Evolutionary conservation across 2,888 invertebrate species (phyloP), one percentile per base, ranked within the genome.

Genomic region (Monoplex corrugatus): DNA sequence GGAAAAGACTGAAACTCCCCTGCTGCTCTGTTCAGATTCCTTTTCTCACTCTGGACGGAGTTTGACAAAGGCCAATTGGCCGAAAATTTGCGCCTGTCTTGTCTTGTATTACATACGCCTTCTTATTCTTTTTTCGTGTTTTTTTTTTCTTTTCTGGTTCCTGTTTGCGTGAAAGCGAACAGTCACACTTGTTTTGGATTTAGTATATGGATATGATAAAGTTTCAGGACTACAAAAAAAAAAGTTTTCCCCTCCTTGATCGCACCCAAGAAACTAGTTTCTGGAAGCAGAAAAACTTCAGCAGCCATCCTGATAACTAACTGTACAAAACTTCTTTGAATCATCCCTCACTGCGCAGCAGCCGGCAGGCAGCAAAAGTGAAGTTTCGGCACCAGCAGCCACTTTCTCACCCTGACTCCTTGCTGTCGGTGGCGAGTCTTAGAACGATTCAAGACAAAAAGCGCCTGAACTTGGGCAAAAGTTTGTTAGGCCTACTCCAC

Each of bases 371-470:
- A 43, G 78, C 78, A 43, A 80, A 80, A 80, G 78, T 80, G 40
- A 80, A 80, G 40, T 80, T 80, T 19, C 19, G 78, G 78, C 78
- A 78, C 78, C 40, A 45, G 82, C 82, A 83, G 45, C 82, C 45
- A 83, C 45, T 83, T 83, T 45, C 82, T 83, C 82, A 83, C 82
- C 82, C 82, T 83, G 82, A 83, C 82, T 83, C 82, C 82, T 83
- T 83, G 32, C 82, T 83, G 82, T 83, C 82, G 45, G 82, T 45
- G 82, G 82, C 82, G 82, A 83, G 82, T 80, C 32, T 45, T 83
- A 32, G n/a, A 45, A 32, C 57, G 16, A 83, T 44, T 83, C 82
- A 44, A 83, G 82, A 83, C n/a, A 80, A 80, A 80, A 80, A 80
- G 78, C 78, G 78, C 78, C 40, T 40, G 43, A 80, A 80, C 23